These are phyloP conservation scores for Luscinia megarhynchos DNA, from an alignment of 2,797 vertebrate species.

Conservation along the genomic window DNA sequence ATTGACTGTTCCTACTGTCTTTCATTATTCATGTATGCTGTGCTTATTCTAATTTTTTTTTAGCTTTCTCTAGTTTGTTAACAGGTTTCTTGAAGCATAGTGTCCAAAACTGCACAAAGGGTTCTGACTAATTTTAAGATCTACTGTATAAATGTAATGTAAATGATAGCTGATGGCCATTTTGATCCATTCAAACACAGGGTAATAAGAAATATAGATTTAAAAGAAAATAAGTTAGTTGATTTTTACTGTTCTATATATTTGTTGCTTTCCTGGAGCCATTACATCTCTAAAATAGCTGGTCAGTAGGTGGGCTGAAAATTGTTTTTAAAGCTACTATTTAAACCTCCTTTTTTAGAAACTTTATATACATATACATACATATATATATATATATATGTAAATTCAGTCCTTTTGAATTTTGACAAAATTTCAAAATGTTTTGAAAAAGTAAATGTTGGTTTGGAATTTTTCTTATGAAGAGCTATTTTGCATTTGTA, in stretches of 20 bases:
- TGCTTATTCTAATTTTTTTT: background rate
- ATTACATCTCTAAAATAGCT: background rate
- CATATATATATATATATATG: background rate
- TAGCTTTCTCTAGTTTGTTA: background rate
- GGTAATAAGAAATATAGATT: background rate
- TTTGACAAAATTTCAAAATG: background rate
- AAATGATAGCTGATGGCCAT: background rate
- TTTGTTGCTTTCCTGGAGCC: background rate
- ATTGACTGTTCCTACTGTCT: background rate
- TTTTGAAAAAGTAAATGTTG: background rate
- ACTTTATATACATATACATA: background rate
- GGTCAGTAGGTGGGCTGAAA: background rate
- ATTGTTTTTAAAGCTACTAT: background rate
- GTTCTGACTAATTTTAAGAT: background rate
- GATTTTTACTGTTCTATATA: background rate
- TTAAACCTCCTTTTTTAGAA: background rate
- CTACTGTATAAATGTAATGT: background rate
- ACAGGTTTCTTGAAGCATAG: background rate
- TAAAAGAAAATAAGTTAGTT: background rate
- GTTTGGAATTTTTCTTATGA: background rate
- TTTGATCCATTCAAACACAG: background rate
- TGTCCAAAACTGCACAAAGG: background rate
- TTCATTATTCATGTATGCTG: background rate
- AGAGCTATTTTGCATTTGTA: background rate
- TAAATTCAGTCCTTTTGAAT: background rate